Evolutionary conservation across 2,888 invertebrate species (phyloP).

Genomic region (Nemurella pictetii): DNA sequence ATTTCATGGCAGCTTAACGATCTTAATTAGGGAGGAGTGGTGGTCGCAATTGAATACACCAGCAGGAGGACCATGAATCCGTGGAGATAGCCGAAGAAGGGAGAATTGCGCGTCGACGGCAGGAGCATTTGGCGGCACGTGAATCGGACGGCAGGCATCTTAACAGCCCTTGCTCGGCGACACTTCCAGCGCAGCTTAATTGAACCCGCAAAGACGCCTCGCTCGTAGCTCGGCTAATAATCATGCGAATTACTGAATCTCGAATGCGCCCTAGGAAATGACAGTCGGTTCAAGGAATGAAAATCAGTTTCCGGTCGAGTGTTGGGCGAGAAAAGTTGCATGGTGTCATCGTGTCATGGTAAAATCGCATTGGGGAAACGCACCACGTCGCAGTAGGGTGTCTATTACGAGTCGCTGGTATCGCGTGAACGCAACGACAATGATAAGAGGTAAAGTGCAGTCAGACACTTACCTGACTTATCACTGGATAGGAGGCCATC

Average conservation of each 20-base stretch:
- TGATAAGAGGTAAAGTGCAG: background rate
- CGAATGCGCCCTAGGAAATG: background rate
- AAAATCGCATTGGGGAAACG: background rate
- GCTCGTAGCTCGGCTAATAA: background rate
- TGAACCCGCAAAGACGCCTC: background rate
- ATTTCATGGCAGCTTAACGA: conserved; percentile 53
- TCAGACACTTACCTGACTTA: conserved; percentile 34
- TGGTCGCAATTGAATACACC: conserved; percentile 35
- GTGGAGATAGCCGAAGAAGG: background rate
- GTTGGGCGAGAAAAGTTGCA: background rate
- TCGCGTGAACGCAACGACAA: background rate
- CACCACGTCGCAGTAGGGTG: background rate
- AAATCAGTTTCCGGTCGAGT: background rate
- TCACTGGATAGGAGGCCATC: conserved; percentile 36
- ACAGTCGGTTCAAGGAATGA: background rate
- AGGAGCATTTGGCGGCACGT: background rate
- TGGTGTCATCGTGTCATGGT: background rate
- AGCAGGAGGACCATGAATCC: background rate
- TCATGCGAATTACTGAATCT: background rate
- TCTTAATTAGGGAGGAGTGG: conserved; percentile 51
- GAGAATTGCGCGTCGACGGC: background rate
- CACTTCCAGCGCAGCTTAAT: background rate
- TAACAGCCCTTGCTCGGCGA: background rate
- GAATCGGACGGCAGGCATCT: background rate
- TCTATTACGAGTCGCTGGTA: background rate